Evolutionary conservation across 2,113 vertebrate genomes (phyloP).

Genomic region (Mastomys coucha): DNA sequence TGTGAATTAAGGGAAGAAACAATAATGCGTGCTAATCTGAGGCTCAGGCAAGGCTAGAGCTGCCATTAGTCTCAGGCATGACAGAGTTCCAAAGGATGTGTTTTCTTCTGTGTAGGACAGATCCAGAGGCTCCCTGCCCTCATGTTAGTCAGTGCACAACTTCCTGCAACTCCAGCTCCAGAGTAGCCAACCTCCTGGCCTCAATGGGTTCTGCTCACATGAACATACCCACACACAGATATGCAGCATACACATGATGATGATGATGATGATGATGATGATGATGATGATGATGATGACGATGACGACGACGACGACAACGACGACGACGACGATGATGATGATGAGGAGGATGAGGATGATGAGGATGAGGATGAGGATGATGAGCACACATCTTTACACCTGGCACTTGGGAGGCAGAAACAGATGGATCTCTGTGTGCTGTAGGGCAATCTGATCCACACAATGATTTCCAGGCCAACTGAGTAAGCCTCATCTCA

Average conservation of each 20-base stretch:
- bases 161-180: background rate
- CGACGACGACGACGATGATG: too few species aligned
- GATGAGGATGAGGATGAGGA: too few species aligned
- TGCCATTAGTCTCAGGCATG: background rate
- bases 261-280: too few species aligned
- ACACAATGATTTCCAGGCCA: background rate
- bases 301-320: too few species aligned
- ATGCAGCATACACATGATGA: background rate
- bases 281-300: too few species aligned
- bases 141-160: background rate
- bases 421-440: background rate
- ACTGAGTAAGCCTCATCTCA: background rate
- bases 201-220: background rate
- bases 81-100: background rate
- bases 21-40: background rate
- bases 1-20: background rate
- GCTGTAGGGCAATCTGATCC: background rate
- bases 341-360: too few species aligned
- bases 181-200: background rate
- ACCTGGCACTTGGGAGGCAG: background rate
- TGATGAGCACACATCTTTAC: background rate
- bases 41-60: background rate
- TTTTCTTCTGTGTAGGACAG: constrained; percentile 29
- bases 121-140: background rate
- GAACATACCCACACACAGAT: background rate